Percentiles rank a stretch among this genome's conserved stretches.
phyloP scores from a whole-genome alignment of 2,888 invertebrate genomes.

The Leucophora obtusa region DNA sequence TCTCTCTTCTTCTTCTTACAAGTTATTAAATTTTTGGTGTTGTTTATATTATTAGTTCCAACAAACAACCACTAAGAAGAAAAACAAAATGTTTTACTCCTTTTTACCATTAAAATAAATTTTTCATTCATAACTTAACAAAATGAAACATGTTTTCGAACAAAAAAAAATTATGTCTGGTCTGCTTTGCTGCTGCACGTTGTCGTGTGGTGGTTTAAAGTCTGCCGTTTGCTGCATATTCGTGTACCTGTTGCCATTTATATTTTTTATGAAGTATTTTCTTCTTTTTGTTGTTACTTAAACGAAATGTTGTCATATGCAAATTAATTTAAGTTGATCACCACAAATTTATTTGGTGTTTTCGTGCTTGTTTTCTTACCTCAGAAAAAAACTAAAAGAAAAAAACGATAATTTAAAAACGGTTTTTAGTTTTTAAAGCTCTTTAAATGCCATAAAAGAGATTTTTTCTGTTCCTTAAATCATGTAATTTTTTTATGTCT shows the following conservation, averaged over 20 bases:
- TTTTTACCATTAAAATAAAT: conserved; percentile 44
- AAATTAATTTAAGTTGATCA: conserved; percentile 64
- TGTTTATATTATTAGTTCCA: conserved; percentile 33
- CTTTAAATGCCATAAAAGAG: conserved; percentile 38
- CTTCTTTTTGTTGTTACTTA: conserved; percentile 25
- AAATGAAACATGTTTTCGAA: conserved; percentile 51
- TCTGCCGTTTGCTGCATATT: conserved; percentile 30
- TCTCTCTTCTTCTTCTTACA: conserved; percentile 12
- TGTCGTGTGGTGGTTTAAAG: conserved; percentile 29
- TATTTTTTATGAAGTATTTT: conserved; percentile 18
- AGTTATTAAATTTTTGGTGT: conserved; percentile 14
- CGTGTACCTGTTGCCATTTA: conserved; percentile 59
- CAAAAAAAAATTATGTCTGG: conserved; percentile 27
- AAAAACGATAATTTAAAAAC: conserved; percentile 40
- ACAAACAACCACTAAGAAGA: neutral
- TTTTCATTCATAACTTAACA: conserved; percentile 63
- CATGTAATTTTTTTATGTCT: conserved; percentile 52
- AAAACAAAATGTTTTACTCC: conserved; percentile 11
- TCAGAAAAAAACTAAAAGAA: neutral
- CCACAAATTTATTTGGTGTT: conserved; percentile 60
- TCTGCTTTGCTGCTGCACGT: neutral
- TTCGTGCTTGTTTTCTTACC: conserved; percentile 43
- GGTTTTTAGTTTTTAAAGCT: conserved; percentile 23
- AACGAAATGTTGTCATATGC: conserved; percentile 62
- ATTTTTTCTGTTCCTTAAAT: conserved; percentile 51